Evolutionary conservation across 2,113 vertebrate genomes (phyloP).

Genomic region (Picathartes gymnocephalus): DNA sequence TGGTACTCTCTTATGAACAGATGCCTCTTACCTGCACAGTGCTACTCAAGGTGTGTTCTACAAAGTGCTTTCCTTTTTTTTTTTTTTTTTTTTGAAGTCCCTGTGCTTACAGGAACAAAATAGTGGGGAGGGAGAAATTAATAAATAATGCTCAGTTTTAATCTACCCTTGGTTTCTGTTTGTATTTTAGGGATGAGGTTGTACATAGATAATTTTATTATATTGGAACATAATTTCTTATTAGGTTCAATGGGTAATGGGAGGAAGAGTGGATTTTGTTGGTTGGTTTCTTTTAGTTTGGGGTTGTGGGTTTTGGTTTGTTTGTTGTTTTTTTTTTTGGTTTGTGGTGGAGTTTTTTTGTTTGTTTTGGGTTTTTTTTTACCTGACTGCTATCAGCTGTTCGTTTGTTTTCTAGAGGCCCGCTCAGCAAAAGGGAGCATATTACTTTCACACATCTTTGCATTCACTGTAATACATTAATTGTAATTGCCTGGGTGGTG

Average conservation of each 20-base stretch:
- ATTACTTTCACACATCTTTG: background rate
- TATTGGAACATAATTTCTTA: background rate
- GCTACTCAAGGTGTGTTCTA: background rate
- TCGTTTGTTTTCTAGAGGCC: background rate
- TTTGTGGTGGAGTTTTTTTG: background rate
- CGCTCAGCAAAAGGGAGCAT: background rate
- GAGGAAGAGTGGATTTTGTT: background rate
- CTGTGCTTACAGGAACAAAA: background rate
- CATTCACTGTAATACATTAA: background rate
- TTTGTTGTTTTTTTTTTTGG: no score
- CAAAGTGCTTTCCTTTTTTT: background rate
- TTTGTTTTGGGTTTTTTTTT: background rate
- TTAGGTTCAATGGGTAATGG: background rate
- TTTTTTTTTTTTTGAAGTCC: background rate
- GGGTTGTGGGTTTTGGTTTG: no score
- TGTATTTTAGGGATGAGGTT: background rate
- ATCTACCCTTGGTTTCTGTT: background rate
- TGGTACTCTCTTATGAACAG: background rate
- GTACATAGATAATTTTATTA: background rate
- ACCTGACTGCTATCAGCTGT: background rate
- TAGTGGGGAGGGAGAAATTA: background rate
- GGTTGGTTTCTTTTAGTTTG: background rate
- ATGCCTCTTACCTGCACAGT: background rate
- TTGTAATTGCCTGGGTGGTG: background rate
- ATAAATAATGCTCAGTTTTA: background rate